A percentile compares a stretch with the other conserved stretches of the same genome.
Conservation (phyloP, 2,113 vertebrate genomes). For the Gymnarchus niloticus region DNA sequence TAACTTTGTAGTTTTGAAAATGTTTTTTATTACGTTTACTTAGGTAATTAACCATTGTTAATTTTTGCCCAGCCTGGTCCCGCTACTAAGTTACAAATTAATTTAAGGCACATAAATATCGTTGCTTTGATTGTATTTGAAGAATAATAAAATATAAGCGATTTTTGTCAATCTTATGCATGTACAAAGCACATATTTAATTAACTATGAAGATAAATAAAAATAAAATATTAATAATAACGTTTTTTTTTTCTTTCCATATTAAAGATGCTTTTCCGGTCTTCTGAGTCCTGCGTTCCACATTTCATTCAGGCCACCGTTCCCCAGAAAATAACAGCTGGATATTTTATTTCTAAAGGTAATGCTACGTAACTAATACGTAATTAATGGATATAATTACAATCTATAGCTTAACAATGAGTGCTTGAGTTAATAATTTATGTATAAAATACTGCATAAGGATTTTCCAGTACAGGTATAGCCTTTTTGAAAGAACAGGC, state of each 20-base stretch:
- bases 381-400: not conserved
- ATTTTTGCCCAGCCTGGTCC: no score
- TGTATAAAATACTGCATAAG: not conserved
- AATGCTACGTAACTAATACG: not conserved
- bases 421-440: not conserved
- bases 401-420: not conserved
- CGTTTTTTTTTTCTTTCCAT: not conserved
- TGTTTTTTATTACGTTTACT: no score
- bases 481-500: not conserved
- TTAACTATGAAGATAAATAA: not conserved
- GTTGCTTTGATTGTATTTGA: not conserved
- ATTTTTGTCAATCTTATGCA: not conserved
- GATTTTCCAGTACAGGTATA: not conserved
- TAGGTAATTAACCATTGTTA: not conserved
- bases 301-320: conserved; percentile 18
- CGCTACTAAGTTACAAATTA: not conserved
- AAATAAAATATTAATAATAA: not conserved
- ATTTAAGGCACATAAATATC: not conserved
- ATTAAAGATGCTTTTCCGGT: conserved; percentile 1
- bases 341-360: conserved; percentile 45
- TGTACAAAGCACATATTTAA: not conserved
- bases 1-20: no score
- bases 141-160: not conserved
- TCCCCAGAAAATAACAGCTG: conserved; percentile 30
- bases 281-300: conserved; percentile 40